These are phyloP conservation scores for Bombus ignitus DNA, from an alignment of 1,140 invertebrate species.

Conservation along the genomic window DNA sequence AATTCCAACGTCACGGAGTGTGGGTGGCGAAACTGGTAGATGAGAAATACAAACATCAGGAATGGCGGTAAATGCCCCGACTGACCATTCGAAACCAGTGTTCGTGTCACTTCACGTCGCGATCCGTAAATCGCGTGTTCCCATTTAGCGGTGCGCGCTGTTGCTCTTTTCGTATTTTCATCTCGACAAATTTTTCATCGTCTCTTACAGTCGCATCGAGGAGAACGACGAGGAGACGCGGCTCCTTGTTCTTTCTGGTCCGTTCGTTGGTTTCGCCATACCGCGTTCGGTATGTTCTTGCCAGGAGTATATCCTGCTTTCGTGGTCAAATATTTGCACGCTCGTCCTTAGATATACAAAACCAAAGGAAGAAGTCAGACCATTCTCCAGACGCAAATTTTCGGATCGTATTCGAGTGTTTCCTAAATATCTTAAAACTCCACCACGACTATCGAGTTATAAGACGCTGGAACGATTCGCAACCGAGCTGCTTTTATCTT, in stretches of 20 bases:
- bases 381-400: conserved; percentile 53
- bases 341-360: conserved; percentile 48
- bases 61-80: conserved; percentile 55
- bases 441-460: neutral
- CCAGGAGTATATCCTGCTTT: conserved; percentile 43
- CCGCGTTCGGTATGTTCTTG: neutral
- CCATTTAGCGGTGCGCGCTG: neutral
- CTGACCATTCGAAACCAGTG: conserved; percentile 43
- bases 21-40: conserved; percentile 78
- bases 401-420: neutral
- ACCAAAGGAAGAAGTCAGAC: conserved; percentile 17
- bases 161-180: neutral
- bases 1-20: conserved; percentile 43
- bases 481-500: neutral
- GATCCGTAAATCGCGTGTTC: conserved; percentile 25
- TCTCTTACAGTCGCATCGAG: neutral
- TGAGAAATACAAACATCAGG: conserved; percentile 79
- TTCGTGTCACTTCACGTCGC: conserved; percentile 39
- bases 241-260: neutral
- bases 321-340: conserved; percentile 64
- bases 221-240: neutral
- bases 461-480: neutral
- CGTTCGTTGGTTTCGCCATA: conserved; percentile 31
- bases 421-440: conserved; percentile 7
- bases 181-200: conserved; percentile 33